Evolutionary conservation across 2,888 invertebrate genomes (phyloP), one percentile per base, ranked within the genome.

Genomic region (Lymantria dispar): DNA sequence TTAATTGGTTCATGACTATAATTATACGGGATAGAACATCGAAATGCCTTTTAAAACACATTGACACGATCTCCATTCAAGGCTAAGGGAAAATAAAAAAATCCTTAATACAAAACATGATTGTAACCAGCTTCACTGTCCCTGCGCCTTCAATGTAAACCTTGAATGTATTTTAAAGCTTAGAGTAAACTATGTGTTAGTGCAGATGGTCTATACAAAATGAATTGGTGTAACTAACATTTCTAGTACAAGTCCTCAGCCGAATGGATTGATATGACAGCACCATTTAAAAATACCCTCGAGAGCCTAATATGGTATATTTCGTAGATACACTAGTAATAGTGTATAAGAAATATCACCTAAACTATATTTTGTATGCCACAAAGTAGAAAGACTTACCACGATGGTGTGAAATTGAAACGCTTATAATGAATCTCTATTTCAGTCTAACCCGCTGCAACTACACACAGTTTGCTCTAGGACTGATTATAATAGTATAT

Each of bases 141-240:
- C 64, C 61, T 51, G 52, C 50, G 56, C 68, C 70, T 67, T 70
- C 56, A 62, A 61, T 64, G 68, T 62, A 60, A 60, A 62, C 53
- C 53, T 48, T 55, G 51, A 60, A 64, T 65, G 65, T 65, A 65
- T 68, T 68, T 65, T 65, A 65, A 65, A 65, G 56, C 54, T 60
- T 50, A 64, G 55, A 50, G 54, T 62, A 49, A 46, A 64, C 62
- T 56, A 54, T 64, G 62, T 46, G 47, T 11, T 37, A 7, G 11
- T 15, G 14, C 1, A 36, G 31, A 8, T n/a, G 11, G 11, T 9
- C 9, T 40, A 22, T 22, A 22, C 22, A 22, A 22, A 2, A 22
- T 22, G 22, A 22, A 22, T 22, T 22, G 2, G 22, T 22, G 3
- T 22, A 22, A 22, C 22, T 22, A 22, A n/a, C 5, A 22, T 22